Base-by-base conservation (phyloP, 2,888 invertebrate species). In the Microplitis manilae region DNA sequence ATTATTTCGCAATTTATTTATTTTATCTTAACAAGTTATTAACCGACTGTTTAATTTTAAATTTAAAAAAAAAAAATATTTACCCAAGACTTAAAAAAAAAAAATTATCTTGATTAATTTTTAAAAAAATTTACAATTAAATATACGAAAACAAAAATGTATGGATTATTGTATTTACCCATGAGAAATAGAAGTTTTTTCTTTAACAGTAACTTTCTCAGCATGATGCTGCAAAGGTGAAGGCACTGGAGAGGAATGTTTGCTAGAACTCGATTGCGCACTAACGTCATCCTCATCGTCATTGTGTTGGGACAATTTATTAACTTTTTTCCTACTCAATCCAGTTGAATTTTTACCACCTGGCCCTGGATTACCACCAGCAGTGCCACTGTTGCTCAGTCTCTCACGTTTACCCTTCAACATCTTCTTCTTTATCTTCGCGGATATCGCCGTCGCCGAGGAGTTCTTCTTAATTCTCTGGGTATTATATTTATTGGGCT, bases 221-320 rank as follows among this genome's bases (percentile, higher is more conserved):
- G 81, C 81, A 73, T 84, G 83, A 75, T 86, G 86, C 77, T 89
- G 90, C 79, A 90, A 85, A 62, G 90, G 90, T 77, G 90, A 90
- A 85, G 91, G 91, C 85, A 90, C 90, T 84, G 92, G 92, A 77
- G 92, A 92, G 80, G 92, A 90, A 84, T 91, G 91, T 84, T 92
- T 91, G 88, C 92, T 92, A 64, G 91, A 90, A 80, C 89, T 88
- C 76, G 90, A 88, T 79, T 89, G 85, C 81, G 88, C 90, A 79
- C 90, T 90, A 69, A 86, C 86, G 81, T 90, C 90, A 79, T 90
- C 91, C 80, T 91, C 90, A 82, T 89, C 90, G 80, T 91, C 91
- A 77, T 73, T 76, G 41, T 79, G 78, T 65, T 79, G 81, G 69
- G 87, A 81, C 61, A 86, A 81, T 81, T 87, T 88, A n/a, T 84